A percentile compares a stretch with the other conserved stretches of the same genome.
Conservation (phyloP, 2,113 vertebrate genomes). For the Phalacrocorax brasilianus region DNA sequence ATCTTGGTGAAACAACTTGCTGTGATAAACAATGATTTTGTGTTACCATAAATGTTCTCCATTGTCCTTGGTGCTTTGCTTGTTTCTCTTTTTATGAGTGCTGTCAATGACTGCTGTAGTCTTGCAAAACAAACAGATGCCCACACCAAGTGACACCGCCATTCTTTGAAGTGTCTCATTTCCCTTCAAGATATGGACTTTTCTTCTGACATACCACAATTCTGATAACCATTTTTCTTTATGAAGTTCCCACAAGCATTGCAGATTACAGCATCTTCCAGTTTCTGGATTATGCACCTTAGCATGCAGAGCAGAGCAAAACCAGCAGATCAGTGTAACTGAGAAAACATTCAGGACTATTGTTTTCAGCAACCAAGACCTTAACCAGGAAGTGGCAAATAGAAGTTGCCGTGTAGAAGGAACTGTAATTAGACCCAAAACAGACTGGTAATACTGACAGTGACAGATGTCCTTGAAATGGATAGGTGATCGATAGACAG, state of each 20-base stretch:
- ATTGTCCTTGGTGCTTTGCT: not conserved
- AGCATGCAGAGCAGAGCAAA: not conserved
- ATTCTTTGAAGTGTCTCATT: not conserved
- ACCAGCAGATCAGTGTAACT: not conserved
- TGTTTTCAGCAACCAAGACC: not conserved
- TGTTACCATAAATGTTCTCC: not conserved
- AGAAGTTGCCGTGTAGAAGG: not conserved
- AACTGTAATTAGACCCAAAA: constrained; percentile 47
- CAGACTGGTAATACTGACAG: not conserved
- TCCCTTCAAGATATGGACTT: not conserved
- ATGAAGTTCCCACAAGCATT: not conserved
- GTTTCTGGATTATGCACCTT: not conserved
- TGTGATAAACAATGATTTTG: not conserved
- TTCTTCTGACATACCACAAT: not conserved
- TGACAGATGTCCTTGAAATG: constrained; percentile 2
- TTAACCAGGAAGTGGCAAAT: not conserved
- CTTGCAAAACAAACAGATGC: not conserved
- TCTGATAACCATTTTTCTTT: not conserved
- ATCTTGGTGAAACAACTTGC: not conserved
- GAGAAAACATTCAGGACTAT: not conserved
- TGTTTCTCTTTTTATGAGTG: not conserved
- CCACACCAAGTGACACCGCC: not conserved
- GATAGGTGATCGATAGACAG: constrained; percentile 29
- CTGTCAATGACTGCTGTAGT: not conserved
- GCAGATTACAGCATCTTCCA: not conserved